Evolutionary conservation across 2,113 vertebrate genomes (phyloP), one percentile per base, ranked within the genome.

Genomic region (Otolemur garnettii): DNA sequence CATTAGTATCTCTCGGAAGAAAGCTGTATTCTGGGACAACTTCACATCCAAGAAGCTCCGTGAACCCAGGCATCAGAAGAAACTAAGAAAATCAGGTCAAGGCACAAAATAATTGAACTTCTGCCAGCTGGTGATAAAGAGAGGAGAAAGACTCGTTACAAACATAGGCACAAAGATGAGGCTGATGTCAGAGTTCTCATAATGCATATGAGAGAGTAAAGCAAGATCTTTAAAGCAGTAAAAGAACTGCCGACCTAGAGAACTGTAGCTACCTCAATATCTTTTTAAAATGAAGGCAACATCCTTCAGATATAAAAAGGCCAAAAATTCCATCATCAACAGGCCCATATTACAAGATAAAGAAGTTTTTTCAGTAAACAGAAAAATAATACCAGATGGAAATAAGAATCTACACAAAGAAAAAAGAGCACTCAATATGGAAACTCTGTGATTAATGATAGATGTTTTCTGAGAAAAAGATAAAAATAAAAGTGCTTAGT

Each of bases 401-500:
- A 79, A 80, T 57, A 50, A 24, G 30, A 60, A 84, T 77, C 55
- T 72, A 86, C 14, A 59, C 7, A 86, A 74, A 78, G 71, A 77
- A 79, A 24, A 78, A 38, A n/a, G 42, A 81, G 5, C 57, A 60
- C 64, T 75, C 90, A 17, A 86, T 74, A 60, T 75, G 12, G 11
- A 66, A 42, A 85, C 68, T 85, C 14, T 12, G 14, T 84, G 17
- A 15, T 60, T 85, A 72, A 80, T 80, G 1, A 80, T 38, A 42
- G n/a, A 64, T 82, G 53, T 86, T 91, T 96, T 50, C 80, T 86
- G 84, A 91, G 55, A 80, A 75, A 90, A 75, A 19, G 69, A 12
- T 77, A 28, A 42, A 87, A 84, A 42, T 78, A 71, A 87, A 87
- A 62, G 7, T 12, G 80, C 50, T 72, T 84, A 35, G 10, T 75